Base-by-base conservation (phyloP, 2,888 invertebrate species). In the Rutpela maculata region DNA sequence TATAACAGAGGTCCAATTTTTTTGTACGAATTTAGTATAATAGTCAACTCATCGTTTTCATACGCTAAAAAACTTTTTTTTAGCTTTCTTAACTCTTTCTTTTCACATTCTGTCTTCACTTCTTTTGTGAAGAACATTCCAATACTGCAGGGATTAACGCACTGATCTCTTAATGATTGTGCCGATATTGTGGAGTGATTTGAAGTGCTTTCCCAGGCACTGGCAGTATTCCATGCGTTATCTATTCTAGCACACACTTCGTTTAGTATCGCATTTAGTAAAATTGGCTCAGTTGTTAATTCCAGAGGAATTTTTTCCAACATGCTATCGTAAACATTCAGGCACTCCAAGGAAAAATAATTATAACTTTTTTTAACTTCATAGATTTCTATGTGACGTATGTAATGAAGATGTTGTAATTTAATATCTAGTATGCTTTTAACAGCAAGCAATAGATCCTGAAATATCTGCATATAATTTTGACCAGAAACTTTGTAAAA, bases 331-430 rank as follows among this genome's bases (percentile, higher is more conserved):
- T 87, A 86, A 43, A 76, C 70, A 26, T 77, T 73, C 22, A 85
- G 71, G 60, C 82, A 84, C 1, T 81, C 67, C 5, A 80, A 12
- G 1, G 78, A 78, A 26, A 83, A 10, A 35, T 57, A 69, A 65
- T 78, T 63, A 65, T 81, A 79, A n/a, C 50, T 26, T 60, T 80
- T 26, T 56, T 78, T 65, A 18, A 79, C 66, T 62, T 76, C 50
- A 35, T 81, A 72, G 11, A 86, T 19, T 43, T 81, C 74, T 22
- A 86, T 60, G 57, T 83, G 81, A 50, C 82, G 70, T 15, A 87
- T 80, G 59, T 86, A 87, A 65, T 83, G 80, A 18, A 86, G 76
- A 77, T 87, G 85, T 22, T 81, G 80, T 18, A 84, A 75, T 78
- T 86, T 86, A 12, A 86, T 77, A 63, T 86, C 84, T 15, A 82